These are phyloP conservation scores for Emmelina monodactyla DNA, from an alignment of 2,888 invertebrate species.

Conservation along the genomic window DNA sequence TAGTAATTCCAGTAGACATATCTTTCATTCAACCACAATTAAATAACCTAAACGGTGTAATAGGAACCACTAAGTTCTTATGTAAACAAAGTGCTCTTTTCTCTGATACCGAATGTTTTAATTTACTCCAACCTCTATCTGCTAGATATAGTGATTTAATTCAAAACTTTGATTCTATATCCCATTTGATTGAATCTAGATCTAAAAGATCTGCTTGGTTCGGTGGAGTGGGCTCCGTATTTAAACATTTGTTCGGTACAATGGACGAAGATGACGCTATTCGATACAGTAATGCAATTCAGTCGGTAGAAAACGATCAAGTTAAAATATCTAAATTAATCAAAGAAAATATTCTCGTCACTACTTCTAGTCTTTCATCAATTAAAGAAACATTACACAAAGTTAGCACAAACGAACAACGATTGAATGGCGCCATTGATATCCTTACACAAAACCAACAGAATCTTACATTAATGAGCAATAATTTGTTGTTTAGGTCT, in stretches of 20 bases:
- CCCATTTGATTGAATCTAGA: constrained; percentile 3
- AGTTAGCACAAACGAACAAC: not conserved
- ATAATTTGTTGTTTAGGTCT: constrained; percentile 4
- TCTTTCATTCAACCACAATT: constrained; percentile 14
- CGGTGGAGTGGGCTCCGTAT: constrained; percentile 14
- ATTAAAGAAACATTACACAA: not conserved
- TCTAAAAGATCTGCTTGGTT: constrained; percentile 16
- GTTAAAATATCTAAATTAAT: not conserved
- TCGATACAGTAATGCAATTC: constrained; percentile 2
- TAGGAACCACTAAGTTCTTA: constrained; percentile 8
- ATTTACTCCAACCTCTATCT: constrained; percentile 1
- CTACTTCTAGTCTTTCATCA: not conserved
- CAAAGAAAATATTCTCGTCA: constrained; percentile 1
- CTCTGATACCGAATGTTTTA: constrained; percentile 1
- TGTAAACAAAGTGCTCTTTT: constrained; percentile 11
- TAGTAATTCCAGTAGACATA: constrained; percentile 14
- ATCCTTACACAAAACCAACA: not conserved
- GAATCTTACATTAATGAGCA: not conserved
- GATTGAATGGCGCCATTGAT: not conserved
- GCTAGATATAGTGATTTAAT: not conserved
- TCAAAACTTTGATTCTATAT: not conserved
- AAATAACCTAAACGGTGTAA: constrained; percentile 12
- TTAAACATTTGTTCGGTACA: constrained; percentile 11
- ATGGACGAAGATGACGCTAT: constrained; percentile 4
- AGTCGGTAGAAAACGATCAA: not conserved